Conservation (phyloP, 2,797 vertebrate species). For the Decapterus maruadsi region DNA sequence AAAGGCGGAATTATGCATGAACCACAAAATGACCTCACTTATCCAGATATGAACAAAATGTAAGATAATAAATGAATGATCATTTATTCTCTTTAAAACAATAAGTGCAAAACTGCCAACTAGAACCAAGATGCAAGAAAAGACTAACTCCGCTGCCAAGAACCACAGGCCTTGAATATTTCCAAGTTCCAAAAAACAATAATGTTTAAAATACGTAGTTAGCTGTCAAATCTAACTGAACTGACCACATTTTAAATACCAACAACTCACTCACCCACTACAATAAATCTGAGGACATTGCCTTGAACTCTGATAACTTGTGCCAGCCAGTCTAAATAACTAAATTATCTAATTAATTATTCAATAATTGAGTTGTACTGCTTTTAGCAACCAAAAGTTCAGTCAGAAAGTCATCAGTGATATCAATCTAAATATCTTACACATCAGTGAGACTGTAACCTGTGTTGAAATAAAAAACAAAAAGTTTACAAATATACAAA, state of each 20-base stretch:
- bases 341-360: not conserved
- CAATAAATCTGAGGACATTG: not conserved
- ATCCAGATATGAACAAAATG: not conserved
- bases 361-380: not conserved
- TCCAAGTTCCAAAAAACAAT: no score
- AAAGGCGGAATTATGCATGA: not conserved
- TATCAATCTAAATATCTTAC: not conserved
- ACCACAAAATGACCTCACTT: not conserved
- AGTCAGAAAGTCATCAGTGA: not conserved
- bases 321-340: not conserved
- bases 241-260: not conserved
- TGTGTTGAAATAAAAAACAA: not conserved
- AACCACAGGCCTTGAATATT: no score
- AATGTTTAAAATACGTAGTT: not conserved
- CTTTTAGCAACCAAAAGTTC: not conserved
- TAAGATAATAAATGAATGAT: not conserved
- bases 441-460: not conserved
- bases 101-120: slow-evolving; percentile 1
- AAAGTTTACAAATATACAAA: not conserved
- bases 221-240: not conserved
- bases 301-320: not conserved
- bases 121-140: not conserved
- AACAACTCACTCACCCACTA: no score
- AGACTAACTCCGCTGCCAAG: not conserved
- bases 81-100: not conserved